Base-by-base conservation (phyloP, 2,888 invertebrate genomes). In the Sympetrum striolatum region DNA sequence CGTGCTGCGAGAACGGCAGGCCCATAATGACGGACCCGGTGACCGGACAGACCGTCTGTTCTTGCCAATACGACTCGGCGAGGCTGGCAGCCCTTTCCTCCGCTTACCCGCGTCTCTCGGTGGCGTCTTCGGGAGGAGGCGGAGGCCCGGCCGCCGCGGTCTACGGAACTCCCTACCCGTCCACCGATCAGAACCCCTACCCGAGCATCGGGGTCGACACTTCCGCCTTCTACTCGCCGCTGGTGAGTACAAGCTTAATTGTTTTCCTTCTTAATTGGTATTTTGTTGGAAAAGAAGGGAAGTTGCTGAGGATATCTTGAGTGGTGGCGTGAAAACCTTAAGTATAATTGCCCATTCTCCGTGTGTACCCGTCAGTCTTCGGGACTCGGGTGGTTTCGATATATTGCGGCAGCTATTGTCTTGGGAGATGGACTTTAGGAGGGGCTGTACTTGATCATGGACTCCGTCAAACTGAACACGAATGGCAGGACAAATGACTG, bases 21-120 rank as follows among this genome's bases (percentile, higher is more conserved):
- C 98, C 98, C 92, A 96, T 98, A 94, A 97, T 98, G 95, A 98
- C 98, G 92, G 98, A 98, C 94, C 98, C 98, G 15, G 97, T 98
- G 91, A 97, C 98, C 92, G 98, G 98, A 60, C 98, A 98, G 94
- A 97, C 98, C 90, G 98, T 98, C 92, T 98, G 98, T 94, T 98
- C 98, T 92, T 98, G 98, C 94, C 98, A 98, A 94, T 98, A 98
- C 94, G 98, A 98, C 94, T 97, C 97, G 91, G 97, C 98, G 81
- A 95, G 98, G 92, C 95, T 98, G 92, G 97, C 98, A 90, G 97
- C 98, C 90, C 96, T 98, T 92, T 96, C 97, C 92, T 96, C 96
- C 60, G 86, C 86, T 92, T 98, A 98, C 94, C 97, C 97, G 73
- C 95, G 98, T 92, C 95, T 97, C 92, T 96, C 96, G 91, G 82